Evolutionary conservation across 2,113 vertebrate genomes (phyloP), one percentile per base, ranked within the genome.

Genomic region (Puffinus mauretanicus): DNA sequence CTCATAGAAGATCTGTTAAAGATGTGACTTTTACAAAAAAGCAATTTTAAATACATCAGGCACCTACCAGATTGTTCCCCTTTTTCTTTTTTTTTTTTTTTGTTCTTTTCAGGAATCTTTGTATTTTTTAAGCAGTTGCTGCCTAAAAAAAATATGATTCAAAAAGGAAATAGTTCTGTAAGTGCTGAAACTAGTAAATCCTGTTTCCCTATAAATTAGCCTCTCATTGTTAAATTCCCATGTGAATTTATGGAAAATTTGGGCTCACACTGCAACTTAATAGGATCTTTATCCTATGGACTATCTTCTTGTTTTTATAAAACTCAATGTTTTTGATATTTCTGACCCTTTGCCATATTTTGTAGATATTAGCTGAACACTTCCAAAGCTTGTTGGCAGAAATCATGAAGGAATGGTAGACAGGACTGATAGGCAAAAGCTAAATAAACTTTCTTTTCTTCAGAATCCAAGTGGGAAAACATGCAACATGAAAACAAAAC

Each of bases 111-210:
- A 6, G 3, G 30, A 69, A 30, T 34, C 6, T n/a, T n/a, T 25
- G 8, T 2, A 5, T 13, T 32, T 83, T 58, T 44, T 19, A 30
- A 49, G 25, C 18, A 46, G 6, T 18, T 64, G 1, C 40, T 3
- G 1, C 2, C 8, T 57, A 27, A 82, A 78, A 22, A 30, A 13
- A 13, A 13, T 4, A 9, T 1, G 1, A 42, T 47, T 82, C 2
- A 26, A 36, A 38, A n/a, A 51, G 13, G 46, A 89, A 64, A 54
- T 32, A 29, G 3, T 20, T 77, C 22, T 67, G 19, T 30, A 65
- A 77, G 13, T 42, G 29, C 8, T 82, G 40, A 87, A 81, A 84
- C 4, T 19, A 27, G 1, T n/a, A 40, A 58, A 16, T 12, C 8
- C 7, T 57, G 2, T n/a, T 82, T 70, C 6, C 13, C 6, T 65